Percentiles rank a stretch among this genome's conserved stretches.
These are phyloP conservation scores for Lithophane ornitopus DNA, from an alignment of 2,888 invertebrate species.

Conservation along the genomic window DNA sequence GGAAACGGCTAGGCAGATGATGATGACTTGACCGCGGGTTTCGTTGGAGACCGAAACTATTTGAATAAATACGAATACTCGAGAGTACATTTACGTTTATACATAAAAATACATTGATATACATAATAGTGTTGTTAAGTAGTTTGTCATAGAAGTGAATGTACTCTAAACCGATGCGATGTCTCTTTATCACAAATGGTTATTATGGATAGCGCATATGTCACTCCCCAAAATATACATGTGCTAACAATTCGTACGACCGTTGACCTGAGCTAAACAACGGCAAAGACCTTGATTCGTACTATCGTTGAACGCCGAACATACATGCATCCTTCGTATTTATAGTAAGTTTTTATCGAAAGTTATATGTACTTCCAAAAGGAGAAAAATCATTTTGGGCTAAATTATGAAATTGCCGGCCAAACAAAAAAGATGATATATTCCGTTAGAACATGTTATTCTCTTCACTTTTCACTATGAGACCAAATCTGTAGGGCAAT, in stretches of 20 bases:
- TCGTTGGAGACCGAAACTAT: not conserved
- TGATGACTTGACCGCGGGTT: too few relatives aligned
- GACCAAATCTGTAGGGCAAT: too few relatives aligned
- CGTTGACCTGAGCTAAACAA: slow-evolving; percentile 55
- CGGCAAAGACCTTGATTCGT: slow-evolving; percentile 55
- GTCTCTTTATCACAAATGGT: slow-evolving; percentile 38
- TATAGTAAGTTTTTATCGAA: slow-evolving; percentile 29
- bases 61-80: not conserved
- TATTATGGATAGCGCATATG: slow-evolving; percentile 49
- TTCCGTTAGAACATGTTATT: too few relatives aligned
- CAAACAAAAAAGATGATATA: too few relatives aligned
- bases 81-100: not conserved
- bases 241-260: slow-evolving; percentile 47
- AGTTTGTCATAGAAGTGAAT: slow-evolving; percentile 45
- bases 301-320: slow-evolving; percentile 15
- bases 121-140: slow-evolving; percentile 1
- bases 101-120: slow-evolving; percentile 13
- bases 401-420: too few relatives aligned
- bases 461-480: too few relatives aligned
- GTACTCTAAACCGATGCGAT: slow-evolving; percentile 28
- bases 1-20: not conserved
- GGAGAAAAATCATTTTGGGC: too few relatives aligned
- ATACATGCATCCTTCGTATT: slow-evolving; percentile 8
- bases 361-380: not conserved
- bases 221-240: slow-evolving; percentile 57